Base-by-base conservation (phyloP, 2,797 vertebrate species). In the Phalanger gymnotis region DNA sequence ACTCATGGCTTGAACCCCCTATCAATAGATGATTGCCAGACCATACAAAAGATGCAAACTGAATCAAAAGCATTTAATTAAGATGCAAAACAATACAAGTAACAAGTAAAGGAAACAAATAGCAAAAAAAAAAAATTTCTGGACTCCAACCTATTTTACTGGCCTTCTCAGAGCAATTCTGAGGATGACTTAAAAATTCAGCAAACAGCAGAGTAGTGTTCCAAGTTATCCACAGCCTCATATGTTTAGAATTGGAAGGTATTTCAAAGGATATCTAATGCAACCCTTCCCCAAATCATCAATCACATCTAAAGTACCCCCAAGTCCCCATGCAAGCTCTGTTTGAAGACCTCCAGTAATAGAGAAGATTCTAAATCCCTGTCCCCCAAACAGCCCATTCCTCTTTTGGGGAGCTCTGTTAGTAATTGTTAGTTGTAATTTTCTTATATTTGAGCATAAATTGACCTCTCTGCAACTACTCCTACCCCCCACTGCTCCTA, bases 171-270 rank as follows among this genome's bases (percentile, higher is more conserved):
- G 57, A 92, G 87, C 47, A 91, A 31, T 92, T 92, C 61, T 56
- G 91, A 95, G 53, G 87, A 94, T 52, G 92, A 94, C 51, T 73
- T 53, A 81, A 25, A 61, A 91, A 16, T 73, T 52, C 12, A 92
- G 27, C 90, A 89, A 91, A 54, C 87, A 19, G 66, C 91, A 95
- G 53, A 95, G 90, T 22, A 13, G 27, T 27, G 13, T 52, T 92
- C 87, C 66, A 4, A 66, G n/a, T 66, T n/a, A 66, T 5, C 34
- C 34, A 66, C 61, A 66, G 14, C 5, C n/a, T 66, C 34, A 66
- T 16, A 66, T 66, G 19, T 66, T 66, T 66, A 66, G 61, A 66
- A 5, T 16, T 66, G 13, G 34, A 66, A 66, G 61, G 61, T 66
- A 66, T 31, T n/a, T 66, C 58, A 66, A 66, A 66, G 58, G 31